phyloP scores from a whole-genome alignment of 2,113 vertebrate species.

The Nibea coibor region DNA sequence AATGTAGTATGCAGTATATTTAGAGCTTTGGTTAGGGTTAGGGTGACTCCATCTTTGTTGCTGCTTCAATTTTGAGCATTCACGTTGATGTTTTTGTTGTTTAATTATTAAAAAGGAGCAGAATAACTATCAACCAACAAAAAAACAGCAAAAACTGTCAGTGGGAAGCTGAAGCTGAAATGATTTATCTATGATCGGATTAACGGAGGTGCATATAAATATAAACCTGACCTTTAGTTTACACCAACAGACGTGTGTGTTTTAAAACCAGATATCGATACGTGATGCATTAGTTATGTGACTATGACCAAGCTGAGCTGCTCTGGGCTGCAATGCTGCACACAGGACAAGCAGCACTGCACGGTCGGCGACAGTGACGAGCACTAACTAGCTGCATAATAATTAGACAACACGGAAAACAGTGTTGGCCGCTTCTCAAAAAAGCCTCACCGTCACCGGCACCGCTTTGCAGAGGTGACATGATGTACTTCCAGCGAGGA shows the following conservation, averaged over 20 bases:
- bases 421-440: slow-evolving; percentile 1
- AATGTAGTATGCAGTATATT: background rate
- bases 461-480: background rate
- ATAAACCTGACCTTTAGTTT: background rate
- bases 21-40: background rate
- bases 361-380: background rate
- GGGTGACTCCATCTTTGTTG: background rate
- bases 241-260: background rate
- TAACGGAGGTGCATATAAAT: background rate
- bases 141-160: background rate
- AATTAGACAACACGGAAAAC: slow-evolving; percentile 12
- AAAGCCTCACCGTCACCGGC: background rate
- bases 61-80: background rate
- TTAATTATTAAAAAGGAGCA: too few relatives aligned
- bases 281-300: background rate
- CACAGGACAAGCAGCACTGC: background rate
- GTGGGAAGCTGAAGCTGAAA: background rate
- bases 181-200: background rate
- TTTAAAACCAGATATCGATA: background rate
- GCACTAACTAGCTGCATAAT: slow-evolving; percentile 13
- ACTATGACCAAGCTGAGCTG: background rate
- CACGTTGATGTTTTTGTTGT: too few relatives aligned
- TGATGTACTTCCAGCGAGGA: background rate
- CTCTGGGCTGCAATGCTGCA: background rate
- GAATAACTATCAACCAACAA: too few relatives aligned